These are phyloP conservation scores for Brenthis daphne DNA, from an alignment of 2,888 invertebrate genomes.

Conservation along the genomic window DNA sequence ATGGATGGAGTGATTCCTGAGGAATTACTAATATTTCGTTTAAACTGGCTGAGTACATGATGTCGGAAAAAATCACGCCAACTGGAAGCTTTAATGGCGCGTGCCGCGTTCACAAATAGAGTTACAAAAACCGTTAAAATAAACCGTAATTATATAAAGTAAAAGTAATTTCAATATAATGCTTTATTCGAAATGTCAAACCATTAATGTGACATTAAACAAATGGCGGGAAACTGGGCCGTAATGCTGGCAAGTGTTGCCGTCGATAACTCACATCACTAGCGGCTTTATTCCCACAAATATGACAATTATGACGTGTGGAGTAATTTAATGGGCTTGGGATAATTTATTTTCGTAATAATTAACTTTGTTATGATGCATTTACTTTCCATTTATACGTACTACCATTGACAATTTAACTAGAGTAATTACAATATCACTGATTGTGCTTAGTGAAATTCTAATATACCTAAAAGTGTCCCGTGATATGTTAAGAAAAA, in stretches of 20 bases:
- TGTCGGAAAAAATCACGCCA: no score
- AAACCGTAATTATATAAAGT: not conserved
- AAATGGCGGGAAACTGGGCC: constrained; percentile 42
- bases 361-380: not conserved
- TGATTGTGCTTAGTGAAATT: no score
- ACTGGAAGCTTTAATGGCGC: no score
- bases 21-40: no score
- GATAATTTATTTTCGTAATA: not conserved
- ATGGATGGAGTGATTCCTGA: no score
- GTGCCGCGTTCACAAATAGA: no score
- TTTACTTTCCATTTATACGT: not conserved
- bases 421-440: no score
- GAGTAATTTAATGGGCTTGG: not conserved
- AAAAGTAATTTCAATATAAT: not conserved
- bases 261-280: constrained; percentile 33
- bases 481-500: no score
- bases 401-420: no score
- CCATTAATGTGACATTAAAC: constrained; percentile 42
- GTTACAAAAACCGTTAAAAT: no score
- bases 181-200: constrained; percentile 21
- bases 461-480: no score
- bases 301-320: constrained; percentile 15
- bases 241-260: constrained; percentile 28
- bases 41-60: no score
- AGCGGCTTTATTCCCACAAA: not conserved